Conservation (phyloP, 2,888 invertebrate species). For the Chalcis sispes region DNA sequence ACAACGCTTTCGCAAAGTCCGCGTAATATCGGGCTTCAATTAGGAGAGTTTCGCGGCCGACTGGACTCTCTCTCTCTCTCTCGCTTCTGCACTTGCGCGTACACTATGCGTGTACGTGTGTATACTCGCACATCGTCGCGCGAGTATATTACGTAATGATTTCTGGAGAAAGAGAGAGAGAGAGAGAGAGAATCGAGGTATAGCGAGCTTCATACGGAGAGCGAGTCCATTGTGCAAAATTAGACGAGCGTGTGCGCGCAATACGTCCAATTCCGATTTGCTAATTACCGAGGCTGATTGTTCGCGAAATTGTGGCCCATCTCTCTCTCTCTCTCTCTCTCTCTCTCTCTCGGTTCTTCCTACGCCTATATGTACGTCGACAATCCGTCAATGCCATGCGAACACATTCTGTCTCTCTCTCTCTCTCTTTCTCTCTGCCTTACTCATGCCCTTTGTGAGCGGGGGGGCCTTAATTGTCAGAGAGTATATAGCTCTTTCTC, state of each 20-base stretch:
- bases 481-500: too few relatives aligned
- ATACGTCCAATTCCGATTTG: constrained; percentile 21
- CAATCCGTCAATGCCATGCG: constrained; percentile 12
- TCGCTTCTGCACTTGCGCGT: too few relatives aligned
- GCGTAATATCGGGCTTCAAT: background rate
- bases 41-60: background rate
- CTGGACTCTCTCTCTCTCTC: background rate
- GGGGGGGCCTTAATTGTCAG: constrained; percentile 9
- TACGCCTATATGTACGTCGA: too few relatives aligned
- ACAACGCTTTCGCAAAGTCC: too few relatives aligned
- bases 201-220: too few relatives aligned
- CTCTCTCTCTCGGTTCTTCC: too few relatives aligned
- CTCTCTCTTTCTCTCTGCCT: background rate
- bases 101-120: too few relatives aligned
- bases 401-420: too few relatives aligned
- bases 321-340: too few relatives aligned
- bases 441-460: constrained; percentile 16
- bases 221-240: constrained; percentile 40
- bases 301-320: constrained; percentile 34
- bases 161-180: too few relatives aligned
- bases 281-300: constrained; percentile 28
- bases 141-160: constrained; percentile 29
- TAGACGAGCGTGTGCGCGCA: constrained; percentile 13
- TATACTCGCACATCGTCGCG: constrained; percentile 5
- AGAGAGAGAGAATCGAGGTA: too few relatives aligned